Percentiles rank a stretch among this genome's conserved stretches.
These are phyloP conservation scores for Actinia equina DNA, from an alignment of 64 coral and sea anemone species.

Conservation along the genomic window DNA sequence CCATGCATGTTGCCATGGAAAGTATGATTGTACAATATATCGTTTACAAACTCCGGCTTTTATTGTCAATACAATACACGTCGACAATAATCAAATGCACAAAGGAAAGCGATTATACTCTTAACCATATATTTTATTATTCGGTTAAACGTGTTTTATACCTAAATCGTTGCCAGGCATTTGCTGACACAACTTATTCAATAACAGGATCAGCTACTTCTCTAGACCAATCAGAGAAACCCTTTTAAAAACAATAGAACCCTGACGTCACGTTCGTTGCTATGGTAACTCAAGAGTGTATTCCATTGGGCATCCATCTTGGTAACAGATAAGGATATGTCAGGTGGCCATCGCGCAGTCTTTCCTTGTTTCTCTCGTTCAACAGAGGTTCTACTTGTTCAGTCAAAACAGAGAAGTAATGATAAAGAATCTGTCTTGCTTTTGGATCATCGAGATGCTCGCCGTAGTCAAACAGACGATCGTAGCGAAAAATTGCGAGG, in stretches of 20 bases:
- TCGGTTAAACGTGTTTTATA: too few species aligned
- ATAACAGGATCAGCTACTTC: too few species aligned
- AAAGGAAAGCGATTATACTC: too few species aligned
- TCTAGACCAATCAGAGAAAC: too few species aligned
- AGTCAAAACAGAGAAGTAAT: slow-evolving; percentile 10
- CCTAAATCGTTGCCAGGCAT: too few species aligned
- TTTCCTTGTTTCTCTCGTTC: slow-evolving; percentile 1
- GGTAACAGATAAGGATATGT: slow-evolving; percentile 69
- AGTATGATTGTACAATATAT: too few species aligned
- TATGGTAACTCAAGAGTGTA: slow-evolving; percentile 40
- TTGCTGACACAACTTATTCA: too few species aligned
- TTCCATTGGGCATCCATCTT: slow-evolving; percentile 66
- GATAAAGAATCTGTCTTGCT: slow-evolving; percentile 29
- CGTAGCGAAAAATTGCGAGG: slow-evolving; percentile 46
- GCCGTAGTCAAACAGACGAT: slow-evolving; percentile 63
- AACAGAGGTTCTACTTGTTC: slow-evolving; percentile 26
- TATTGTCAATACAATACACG: too few species aligned
- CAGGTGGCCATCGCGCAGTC: slow-evolving; percentile 49
- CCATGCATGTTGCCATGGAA: too few species aligned
- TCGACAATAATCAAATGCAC: too few species aligned
- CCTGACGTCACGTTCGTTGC: background rate
- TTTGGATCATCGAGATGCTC: slow-evolving; percentile 25
- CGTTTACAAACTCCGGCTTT: too few species aligned
- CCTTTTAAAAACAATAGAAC: background rate
- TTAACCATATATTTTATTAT: too few species aligned